Percentiles rank a stretch among this genome's conserved stretches.
Conservation (phyloP, 2,888 invertebrate species). For the Odontomyia ornata region DNA sequence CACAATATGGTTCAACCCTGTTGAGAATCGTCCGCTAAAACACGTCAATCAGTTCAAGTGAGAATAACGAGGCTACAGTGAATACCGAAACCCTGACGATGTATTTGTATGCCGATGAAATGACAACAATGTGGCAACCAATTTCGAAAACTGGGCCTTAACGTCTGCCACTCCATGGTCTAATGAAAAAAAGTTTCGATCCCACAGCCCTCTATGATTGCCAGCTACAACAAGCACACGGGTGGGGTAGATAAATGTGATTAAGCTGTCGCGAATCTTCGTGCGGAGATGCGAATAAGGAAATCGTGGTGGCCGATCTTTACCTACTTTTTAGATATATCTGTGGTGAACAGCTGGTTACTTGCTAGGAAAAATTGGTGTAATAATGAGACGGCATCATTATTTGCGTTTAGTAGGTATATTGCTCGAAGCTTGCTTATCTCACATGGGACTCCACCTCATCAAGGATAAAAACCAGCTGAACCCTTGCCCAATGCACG, state of each 20-base stretch:
- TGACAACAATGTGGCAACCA: not conserved
- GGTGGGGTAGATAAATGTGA: slow-evolving; percentile 8
- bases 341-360: not conserved
- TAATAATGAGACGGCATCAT: not conserved
- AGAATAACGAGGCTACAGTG: not conserved
- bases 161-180: not conserved
- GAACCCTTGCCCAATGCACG: not conserved
- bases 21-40: not conserved
- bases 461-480: not conserved
- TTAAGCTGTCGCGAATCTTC: not conserved
- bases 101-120: not conserved
- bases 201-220: not conserved
- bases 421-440: not conserved
- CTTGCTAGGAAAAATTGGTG: not conserved
- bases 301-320: slow-evolving; percentile 13
- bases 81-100: not conserved
- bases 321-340: not conserved
- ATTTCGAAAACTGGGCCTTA: too few relatives aligned
- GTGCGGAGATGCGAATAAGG: not conserved
- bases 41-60: too few relatives aligned
- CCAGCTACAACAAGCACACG: slow-evolving; percentile 9
- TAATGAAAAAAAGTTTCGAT: not conserved
- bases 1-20: not conserved
- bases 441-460: not conserved
- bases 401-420: not conserved